A percentile compares a stretch with the other conserved stretches of the same genome.
These are phyloP conservation scores for Mycetomoellerius zeteki DNA, from an alignment of 1,140 invertebrate species.

Conservation along the genomic window DNA sequence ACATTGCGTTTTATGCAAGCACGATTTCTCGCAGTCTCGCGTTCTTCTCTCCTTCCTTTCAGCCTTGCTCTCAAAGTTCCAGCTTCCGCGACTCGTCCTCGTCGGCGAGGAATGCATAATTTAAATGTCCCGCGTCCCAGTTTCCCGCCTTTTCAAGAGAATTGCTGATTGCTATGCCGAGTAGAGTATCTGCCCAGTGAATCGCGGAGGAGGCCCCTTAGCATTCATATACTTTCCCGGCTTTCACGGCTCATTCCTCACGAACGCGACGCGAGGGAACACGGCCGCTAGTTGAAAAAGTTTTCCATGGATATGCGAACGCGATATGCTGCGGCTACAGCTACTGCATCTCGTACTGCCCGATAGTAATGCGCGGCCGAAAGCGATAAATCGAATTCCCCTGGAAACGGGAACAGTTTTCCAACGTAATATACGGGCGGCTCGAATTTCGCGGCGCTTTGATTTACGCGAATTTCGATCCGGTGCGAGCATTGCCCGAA, in stretches of 20 bases:
- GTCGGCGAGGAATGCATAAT: conserved; percentile 78
- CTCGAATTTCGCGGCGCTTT: conserved; percentile 65
- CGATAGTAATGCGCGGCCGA: conserved; percentile 37
- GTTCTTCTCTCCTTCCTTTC: conserved; percentile 17
- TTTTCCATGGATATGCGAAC: conserved; percentile 18
- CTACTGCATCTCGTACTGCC: background rate
- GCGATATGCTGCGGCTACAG: conserved; percentile 21
- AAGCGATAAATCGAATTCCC: conserved; percentile 60
- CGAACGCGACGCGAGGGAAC: background rate
- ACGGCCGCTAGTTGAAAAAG: conserved; percentile 45
- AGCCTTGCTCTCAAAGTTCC: conserved; percentile 10
- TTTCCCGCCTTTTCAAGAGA: conserved; percentile 71
- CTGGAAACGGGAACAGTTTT: conserved; percentile 59
- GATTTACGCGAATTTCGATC: conserved; percentile 58
- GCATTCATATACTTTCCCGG: conserved; percentile 66
- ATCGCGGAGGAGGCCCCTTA: conserved; percentile 69
- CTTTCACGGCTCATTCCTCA: conserved; percentile 23
- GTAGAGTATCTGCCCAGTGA: conserved; percentile 68
- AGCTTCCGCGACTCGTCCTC: conserved; percentile 62
- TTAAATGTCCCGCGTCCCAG: conserved; percentile 79
- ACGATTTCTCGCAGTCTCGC: conserved; percentile 58
- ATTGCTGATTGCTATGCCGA: conserved; percentile 77
- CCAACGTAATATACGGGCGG: conserved; percentile 52
- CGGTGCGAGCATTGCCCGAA: conserved; percentile 15
- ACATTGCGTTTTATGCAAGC: conserved; percentile 57